Conservation (phyloP, 2,113 vertebrate genomes). For the Motacilla tschutschensis region DNA sequence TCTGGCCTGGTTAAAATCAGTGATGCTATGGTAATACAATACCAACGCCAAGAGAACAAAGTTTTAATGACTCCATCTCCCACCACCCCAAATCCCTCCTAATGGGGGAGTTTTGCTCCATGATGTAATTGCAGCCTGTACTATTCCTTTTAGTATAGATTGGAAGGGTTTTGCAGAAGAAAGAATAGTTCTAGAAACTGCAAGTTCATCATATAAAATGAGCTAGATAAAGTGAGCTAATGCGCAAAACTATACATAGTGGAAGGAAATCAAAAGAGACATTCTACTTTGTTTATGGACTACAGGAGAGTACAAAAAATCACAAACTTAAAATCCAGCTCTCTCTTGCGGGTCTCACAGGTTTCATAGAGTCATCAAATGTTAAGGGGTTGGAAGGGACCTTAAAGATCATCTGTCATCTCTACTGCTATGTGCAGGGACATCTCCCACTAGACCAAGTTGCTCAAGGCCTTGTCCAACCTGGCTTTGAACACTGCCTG, state of each 20-base stretch:
- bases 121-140: not conserved
- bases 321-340: not conserved
- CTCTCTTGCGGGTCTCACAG: not conserved
- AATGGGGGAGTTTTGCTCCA: not conserved
- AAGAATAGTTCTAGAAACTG: not conserved
- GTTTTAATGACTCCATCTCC: not conserved
- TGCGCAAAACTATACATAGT: not conserved
- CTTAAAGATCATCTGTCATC: not conserved
- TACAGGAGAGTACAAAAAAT: not conserved
- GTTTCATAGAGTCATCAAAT: not conserved
- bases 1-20: not conserved
- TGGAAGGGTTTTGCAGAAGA: not conserved
- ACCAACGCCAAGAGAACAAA: not conserved
- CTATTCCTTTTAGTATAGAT: not conserved
- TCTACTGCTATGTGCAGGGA: not conserved
- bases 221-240: not conserved
- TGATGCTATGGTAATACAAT: not conserved
- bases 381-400: not conserved
- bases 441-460: not conserved
- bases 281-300: not conserved
- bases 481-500: not conserved
- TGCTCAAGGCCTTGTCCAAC: not conserved
- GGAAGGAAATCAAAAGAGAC: not conserved
- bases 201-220: not conserved
- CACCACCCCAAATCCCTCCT: not conserved